A percentile compares a stretch with the other conserved stretches of the same genome.
Evolutionary conservation across 2,888 invertebrate genomes (phyloP).

Genomic region (Parnassius smintheus): DNA sequence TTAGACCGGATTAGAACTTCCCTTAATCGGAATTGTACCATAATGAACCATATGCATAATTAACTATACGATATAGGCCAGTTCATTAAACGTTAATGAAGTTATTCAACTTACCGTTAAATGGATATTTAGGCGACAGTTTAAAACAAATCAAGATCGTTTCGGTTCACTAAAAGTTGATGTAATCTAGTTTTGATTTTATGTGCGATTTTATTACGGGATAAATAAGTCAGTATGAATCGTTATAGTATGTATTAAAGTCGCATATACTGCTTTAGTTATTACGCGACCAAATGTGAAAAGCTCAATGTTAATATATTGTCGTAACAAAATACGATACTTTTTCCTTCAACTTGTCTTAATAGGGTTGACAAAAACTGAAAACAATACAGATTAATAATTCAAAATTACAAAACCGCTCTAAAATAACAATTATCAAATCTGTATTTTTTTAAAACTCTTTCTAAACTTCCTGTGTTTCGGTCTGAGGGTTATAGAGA

Average conservation of each 20-base stretch:
- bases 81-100: slow-evolving; percentile 20
- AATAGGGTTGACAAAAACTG: not conserved
- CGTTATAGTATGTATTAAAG: slow-evolving; percentile 2
- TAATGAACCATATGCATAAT: too few relatives aligned
- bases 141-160: slow-evolving; percentile 1
- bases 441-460: too few relatives aligned
- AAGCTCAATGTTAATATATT: not conserved
- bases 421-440: too few relatives aligned
- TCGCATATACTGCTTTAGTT: not conserved
- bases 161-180: not conserved
- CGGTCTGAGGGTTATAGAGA: too few relatives aligned
- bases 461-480: too few relatives aligned
- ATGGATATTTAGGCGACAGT: slow-evolving; percentile 10
- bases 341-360: not conserved
- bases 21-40: too few relatives aligned
- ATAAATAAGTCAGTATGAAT: slow-evolving; percentile 15
- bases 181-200: slow-evolving; percentile 18
- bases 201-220: slow-evolving; percentile 11
- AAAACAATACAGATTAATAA: too few relatives aligned
- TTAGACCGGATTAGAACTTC: too few relatives aligned
- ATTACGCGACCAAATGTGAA: not conserved
- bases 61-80: not conserved
- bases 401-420: too few relatives aligned
- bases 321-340: not conserved
- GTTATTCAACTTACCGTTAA: slow-evolving; percentile 21